Percentiles rank a stretch among this genome's conserved stretches.
Conservation (phyloP, 2,797 vertebrate genomes). For the Semaprochilodus insignis region DNA sequence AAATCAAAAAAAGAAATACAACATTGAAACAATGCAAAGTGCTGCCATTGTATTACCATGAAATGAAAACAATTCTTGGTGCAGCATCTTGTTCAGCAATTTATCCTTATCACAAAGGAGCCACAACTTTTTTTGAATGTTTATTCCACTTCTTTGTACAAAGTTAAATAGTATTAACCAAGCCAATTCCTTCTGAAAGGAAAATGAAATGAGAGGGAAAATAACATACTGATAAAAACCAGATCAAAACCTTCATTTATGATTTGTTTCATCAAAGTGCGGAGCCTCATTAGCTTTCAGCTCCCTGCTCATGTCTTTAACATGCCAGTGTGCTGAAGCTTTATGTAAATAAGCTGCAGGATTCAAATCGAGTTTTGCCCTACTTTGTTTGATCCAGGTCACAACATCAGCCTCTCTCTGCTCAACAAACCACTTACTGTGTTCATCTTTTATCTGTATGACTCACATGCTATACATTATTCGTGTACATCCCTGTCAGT, state of each 20-base stretch:
- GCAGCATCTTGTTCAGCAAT: neutral
- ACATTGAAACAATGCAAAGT: neutral
- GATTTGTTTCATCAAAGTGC: neutral
- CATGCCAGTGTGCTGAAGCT: conserved; percentile 21
- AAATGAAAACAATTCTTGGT: neutral
- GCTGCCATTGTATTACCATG: neutral
- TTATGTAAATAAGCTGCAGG: conserved; percentile 28
- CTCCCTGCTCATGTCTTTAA: neutral
- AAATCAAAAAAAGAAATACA: neutral
- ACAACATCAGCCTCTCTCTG: conserved; percentile 3
- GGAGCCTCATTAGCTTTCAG: neutral
- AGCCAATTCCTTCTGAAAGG: conserved; percentile 41
- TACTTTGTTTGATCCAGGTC: conserved; percentile 4
- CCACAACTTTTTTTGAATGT: conserved; percentile 19
- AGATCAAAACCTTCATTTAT: conserved; percentile 30
- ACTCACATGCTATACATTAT: conserved; percentile 20
- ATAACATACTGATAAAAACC: conserved; percentile 36
- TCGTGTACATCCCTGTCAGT: conserved; percentile 19
- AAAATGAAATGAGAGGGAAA: neutral
- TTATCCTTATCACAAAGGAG: conserved; percentile 21
- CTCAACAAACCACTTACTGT: conserved; percentile 22
- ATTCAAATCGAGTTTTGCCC: conserved; percentile 6
- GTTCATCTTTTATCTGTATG: conserved; percentile 15
- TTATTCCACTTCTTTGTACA: conserved; percentile 58
- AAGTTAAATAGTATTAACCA: conserved; percentile 48